Base-by-base conservation (phyloP, 2,888 invertebrate genomes). In the Sarcophaga carnaria region DNA sequence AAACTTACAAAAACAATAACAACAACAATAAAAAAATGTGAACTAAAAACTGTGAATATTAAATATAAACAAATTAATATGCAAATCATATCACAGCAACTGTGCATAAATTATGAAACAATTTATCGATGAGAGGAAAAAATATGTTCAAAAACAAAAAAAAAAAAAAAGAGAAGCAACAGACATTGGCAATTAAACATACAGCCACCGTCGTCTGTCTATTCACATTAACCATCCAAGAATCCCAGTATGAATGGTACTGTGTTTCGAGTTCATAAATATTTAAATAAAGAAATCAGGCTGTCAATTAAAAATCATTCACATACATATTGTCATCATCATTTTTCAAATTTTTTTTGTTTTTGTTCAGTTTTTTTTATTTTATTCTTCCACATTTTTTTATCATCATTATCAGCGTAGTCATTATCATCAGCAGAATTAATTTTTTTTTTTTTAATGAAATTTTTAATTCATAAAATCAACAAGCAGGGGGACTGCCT, bases 261-360 rank as follows among this genome's bases (percentile, higher is more conserved):
- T 49, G 49, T 14, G 2, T 49, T 49, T 14, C 49, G 5, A n/a
- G 17, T 78, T 66, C 70, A 69, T 80, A 77, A 69, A 69, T 78
- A 83, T 80, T 71, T 72, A 86, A 89, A 90, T 90, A 85, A 89
- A 90, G 89, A 90, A 90, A 90, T 91, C 90, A 91, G 89, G 89
- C 88, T 89, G 85, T 83, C 89, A 83, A 88, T 88, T 88, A 88
- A 88, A 54, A 76, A 78, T 80, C 88, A 90, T 91, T 91, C 89
- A 83, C 90, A 90, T 90, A 83, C 90, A 90, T 91, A 89, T 89
- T 90, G 88, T 85, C 88, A 89, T 90, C 90, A 89, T 89, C 85
- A 90, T 87, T 89, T 89, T 37, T 37, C 10, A 37, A 8, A 1
- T 37, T 37, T 37, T 37, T 37, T 37, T 37, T 1, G 0, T 37